Evolutionary conservation across 2,888 invertebrate genomes (phyloP), one percentile per base, ranked within the genome.

Genomic region (Orthonychiurus folsomi): DNA sequence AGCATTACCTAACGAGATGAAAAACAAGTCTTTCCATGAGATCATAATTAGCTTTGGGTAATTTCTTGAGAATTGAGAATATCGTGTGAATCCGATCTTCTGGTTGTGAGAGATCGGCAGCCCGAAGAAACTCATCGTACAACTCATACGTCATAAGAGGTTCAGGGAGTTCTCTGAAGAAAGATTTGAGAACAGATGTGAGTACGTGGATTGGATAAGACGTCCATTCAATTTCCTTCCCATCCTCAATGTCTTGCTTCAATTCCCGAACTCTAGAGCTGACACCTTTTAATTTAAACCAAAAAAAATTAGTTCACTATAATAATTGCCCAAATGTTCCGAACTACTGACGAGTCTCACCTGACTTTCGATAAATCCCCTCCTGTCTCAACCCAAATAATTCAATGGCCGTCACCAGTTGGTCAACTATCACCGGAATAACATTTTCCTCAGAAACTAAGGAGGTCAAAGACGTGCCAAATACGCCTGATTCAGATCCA

Each of bases 71-170:
- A 74, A 93, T 88, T 55, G 88, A 86, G 76, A 90, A 90, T 69
- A 93, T 81, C 47, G 90, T 90, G 50, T 88, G 86, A 12, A 92
- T 85, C 67, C 90, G 81, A 76, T 93, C 93, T 70, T 82, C 85
- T 23, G 84, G 84, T 77, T 92, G 89, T 15, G 86, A 84, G 70
- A 93, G 83, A 78, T 89, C 89, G 2, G 93, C 86, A 53, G 92
- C 92, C 69, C 90, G 85, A 66, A 95, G 83, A 78, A 94, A 93
- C 79, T 94, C 93, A 78, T 94, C 93, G 77, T 94, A 95, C 68
- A 90, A 86, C 76, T 93, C 93, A 79, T 88, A 93, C 59, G 93
- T 93, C 70, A 95, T 81, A 71, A 95, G 80, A 23, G 94, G 94
- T 77, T 94, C 93, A 20, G 93, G 90, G 84, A 95, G 86, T 76